Conservation (phyloP, 2,113 vertebrate genomes). For the Gila orcuttii region DNA sequence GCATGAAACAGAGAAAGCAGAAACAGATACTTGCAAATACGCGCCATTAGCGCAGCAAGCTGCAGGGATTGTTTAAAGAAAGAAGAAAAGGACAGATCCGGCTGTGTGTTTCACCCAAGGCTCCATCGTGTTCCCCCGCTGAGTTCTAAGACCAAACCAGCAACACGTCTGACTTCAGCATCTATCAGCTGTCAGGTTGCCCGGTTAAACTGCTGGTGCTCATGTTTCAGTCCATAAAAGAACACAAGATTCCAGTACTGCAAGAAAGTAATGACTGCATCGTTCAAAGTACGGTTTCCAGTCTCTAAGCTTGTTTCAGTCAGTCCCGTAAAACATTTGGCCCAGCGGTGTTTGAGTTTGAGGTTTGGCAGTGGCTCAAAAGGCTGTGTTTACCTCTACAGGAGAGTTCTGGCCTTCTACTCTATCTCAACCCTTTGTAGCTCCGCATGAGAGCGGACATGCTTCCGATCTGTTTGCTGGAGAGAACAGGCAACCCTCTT, state of each 20-base stretch:
- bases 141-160: conserved; percentile 22
- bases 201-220: conserved; percentile 11
- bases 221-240: conserved; percentile 13
- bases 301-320: conserved; percentile 40
- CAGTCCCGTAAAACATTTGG: conserved; percentile 51
- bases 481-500: conserved; percentile 47
- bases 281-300: conserved; percentile 35
- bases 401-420: conserved; percentile 63
- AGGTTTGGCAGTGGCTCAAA: conserved; percentile 65
- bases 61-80: conserved; percentile 35
- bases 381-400: conserved; percentile 64
- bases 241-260: conserved; percentile 41
- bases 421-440: conserved; percentile 50
- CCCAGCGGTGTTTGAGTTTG: conserved; percentile 59
- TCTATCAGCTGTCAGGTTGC: conserved; percentile 28
- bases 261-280: conserved; percentile 48
- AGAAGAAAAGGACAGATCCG: conserved; percentile 32
- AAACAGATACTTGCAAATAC: conserved; percentile 32
- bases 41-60: neutral
- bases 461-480: conserved; percentile 60
- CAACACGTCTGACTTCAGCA: conserved; percentile 28
- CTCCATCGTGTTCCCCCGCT: conserved; percentile 32
- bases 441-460: conserved; percentile 59
- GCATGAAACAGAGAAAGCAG: conserved; percentile 15
- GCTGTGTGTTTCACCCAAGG: conserved; percentile 48